Evolutionary conservation across 2,797 vertebrate species (phyloP).

Genomic region (Coregonus suidteri): DNA sequence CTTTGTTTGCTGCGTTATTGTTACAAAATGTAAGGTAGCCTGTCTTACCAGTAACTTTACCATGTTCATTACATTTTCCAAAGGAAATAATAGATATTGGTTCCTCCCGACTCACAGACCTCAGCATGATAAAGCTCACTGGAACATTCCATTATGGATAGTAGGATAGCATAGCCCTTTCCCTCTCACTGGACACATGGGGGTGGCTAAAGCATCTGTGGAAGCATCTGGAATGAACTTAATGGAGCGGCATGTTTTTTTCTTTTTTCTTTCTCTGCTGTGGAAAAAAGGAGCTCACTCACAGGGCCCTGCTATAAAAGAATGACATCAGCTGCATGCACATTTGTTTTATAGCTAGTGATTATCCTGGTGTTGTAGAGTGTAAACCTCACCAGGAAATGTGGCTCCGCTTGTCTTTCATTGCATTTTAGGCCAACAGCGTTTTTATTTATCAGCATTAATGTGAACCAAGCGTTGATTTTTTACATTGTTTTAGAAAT

Average conservation of each 20-base stretch:
- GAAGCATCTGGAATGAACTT: conserved; percentile 56
- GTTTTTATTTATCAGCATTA: no score
- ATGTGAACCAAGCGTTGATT: no score
- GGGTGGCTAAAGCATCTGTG: conserved; percentile 60
- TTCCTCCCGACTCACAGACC: conserved; percentile 58
- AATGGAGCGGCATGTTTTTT: background rate
- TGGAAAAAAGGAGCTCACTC: conserved; percentile 59
- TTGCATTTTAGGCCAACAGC: no score
- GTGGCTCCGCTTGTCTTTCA: background rate
- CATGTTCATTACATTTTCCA: conserved; percentile 15
- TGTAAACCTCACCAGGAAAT: conserved; percentile 18
- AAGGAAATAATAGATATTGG: conserved; percentile 27
- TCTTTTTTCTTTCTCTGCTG: conserved; percentile 29
- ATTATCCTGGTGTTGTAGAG: conserved; percentile 50
- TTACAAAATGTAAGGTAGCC: background rate
- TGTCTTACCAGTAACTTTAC: conserved; percentile 24
- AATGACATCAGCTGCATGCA: conserved; percentile 65
- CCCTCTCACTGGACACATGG: conserved; percentile 51
- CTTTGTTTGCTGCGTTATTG: background rate
- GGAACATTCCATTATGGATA: background rate
- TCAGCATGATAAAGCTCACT: conserved; percentile 51
- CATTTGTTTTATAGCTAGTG: conserved; percentile 58
- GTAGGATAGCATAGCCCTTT: conserved; percentile 44
- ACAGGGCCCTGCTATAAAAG: conserved; percentile 58
- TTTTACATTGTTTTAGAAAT: no score